Conservation (phyloP, 64 coral and sea anemone genomes). For the Pocillopora damicornis region DNA sequence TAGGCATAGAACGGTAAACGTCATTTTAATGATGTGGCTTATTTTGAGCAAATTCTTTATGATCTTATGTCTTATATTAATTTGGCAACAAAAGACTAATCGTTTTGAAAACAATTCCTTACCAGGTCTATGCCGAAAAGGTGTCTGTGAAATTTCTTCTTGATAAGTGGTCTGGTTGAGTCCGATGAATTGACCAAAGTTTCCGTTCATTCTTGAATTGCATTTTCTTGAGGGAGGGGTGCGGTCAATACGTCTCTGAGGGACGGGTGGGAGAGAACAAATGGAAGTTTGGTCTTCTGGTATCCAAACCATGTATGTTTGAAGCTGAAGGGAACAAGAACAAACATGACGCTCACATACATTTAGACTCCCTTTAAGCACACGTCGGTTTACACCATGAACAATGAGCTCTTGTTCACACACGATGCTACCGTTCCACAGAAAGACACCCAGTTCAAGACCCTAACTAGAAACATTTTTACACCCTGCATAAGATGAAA, state of each 20-base stretch:
- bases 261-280: slow-evolving; percentile 11
- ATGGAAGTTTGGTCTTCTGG: not conserved
- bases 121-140: slow-evolving; percentile 10
- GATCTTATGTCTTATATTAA: not conserved
- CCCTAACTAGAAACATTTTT: too few relatives aligned
- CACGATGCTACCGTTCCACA: too few relatives aligned
- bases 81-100: not conserved
- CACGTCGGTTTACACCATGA: too few relatives aligned
- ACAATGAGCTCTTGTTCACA: too few relatives aligned
- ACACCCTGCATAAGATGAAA: too few relatives aligned
- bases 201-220: not conserved
- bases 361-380: not conserved
- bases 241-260: not conserved
- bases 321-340: not conserved
- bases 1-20: not conserved
- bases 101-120: not conserved
- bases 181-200: not conserved
- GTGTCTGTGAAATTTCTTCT: not conserved
- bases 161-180: not conserved
- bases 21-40: too few relatives aligned
- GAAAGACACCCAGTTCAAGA: too few relatives aligned
- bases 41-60: not conserved
- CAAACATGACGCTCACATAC: not conserved
- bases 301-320: slow-evolving; percentile 44
- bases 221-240: not conserved